Evolutionary conservation across 2,113 vertebrate species (phyloP).

Genomic region (Oncorhynchus clarkii): DNA sequence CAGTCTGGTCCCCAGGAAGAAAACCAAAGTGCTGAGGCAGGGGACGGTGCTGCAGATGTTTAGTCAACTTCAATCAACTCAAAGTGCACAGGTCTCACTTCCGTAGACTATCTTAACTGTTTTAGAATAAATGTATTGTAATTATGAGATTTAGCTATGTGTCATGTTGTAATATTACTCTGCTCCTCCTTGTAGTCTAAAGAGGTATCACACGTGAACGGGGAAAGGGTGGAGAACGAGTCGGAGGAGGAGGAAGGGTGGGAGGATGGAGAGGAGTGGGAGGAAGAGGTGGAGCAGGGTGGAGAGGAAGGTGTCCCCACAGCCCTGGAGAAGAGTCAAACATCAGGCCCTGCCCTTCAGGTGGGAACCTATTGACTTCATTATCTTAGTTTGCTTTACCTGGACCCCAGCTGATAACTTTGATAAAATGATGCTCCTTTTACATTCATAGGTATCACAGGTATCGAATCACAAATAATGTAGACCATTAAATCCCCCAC

Average conservation of each 20-base stretch:
- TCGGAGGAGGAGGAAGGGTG: slow-evolving; percentile 93
- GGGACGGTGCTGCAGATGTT: slow-evolving; percentile 95
- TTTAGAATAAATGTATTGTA: too few species aligned
- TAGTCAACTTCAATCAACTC: slow-evolving; percentile 75
- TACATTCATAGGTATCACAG: too few species aligned
- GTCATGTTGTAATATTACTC: background rate
- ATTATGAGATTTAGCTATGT: background rate
- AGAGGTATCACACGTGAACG: slow-evolving; percentile 78
- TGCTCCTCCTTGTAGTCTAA: slow-evolving; percentile 40
- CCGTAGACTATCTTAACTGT: too few species aligned
- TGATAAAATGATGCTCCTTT: too few species aligned
- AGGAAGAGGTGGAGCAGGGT: slow-evolving; percentile 75
- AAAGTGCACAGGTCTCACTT: slow-evolving; percentile 80
- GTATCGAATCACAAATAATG: too few species aligned
- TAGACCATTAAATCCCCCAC: too few species aligned
- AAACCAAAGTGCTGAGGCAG: slow-evolving; percentile 95
- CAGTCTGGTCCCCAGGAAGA: slow-evolving; percentile 97
- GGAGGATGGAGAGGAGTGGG: slow-evolving; percentile 81
- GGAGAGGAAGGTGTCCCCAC: slow-evolving; percentile 51
- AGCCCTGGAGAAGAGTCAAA: slow-evolving; percentile 55
- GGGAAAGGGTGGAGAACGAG: slow-evolving; percentile 84
- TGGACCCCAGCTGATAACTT: too few species aligned
- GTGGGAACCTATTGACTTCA: slow-evolving; percentile 35
- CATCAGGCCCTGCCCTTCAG: slow-evolving; percentile 54
- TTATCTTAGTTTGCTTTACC: too few species aligned